These are phyloP conservation scores for Thalassophryne amazonica DNA, from an alignment of 2,797 vertebrate species.

Conservation along the genomic window DNA sequence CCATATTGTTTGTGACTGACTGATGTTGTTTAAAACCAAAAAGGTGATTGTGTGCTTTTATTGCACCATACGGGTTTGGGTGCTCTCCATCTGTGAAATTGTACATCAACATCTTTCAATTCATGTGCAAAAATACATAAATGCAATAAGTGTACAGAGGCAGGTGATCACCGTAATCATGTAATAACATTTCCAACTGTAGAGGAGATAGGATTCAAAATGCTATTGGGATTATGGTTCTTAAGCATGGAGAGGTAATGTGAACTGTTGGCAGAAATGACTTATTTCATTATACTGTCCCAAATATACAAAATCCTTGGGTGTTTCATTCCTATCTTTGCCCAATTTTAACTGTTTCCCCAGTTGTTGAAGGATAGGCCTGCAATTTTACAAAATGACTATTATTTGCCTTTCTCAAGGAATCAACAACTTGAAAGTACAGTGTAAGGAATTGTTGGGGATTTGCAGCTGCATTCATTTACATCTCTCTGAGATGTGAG, in stretches of 20 bases:
- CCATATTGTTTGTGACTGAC: slow-evolving; percentile 39
- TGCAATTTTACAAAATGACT: slow-evolving; percentile 80
- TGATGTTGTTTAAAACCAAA: slow-evolving; percentile 54
- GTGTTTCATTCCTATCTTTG: slow-evolving; percentile 58
- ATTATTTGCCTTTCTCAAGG: slow-evolving; percentile 77
- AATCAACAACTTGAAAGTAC: slow-evolving; percentile 79
- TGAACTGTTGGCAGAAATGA: slow-evolving; percentile 75
- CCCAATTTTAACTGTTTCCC: slow-evolving; percentile 70
- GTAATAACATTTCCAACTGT: slow-evolving; percentile 73
- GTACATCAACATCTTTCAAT: slow-evolving; percentile 71
- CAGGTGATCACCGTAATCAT: slow-evolving; percentile 72
- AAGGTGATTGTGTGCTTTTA: slow-evolving; percentile 58
- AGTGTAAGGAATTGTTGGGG: slow-evolving; percentile 68
- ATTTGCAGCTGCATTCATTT: slow-evolving; percentile 65
- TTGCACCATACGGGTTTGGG: slow-evolving; percentile 51
- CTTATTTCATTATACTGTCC: slow-evolving; percentile 77
- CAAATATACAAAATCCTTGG: slow-evolving; percentile 68
- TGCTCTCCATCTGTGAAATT: slow-evolving; percentile 69
- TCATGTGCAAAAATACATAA: slow-evolving; percentile 80
- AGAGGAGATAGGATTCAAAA: slow-evolving; percentile 74
- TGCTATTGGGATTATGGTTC: slow-evolving; percentile 75
- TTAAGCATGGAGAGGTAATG: slow-evolving; percentile 74
- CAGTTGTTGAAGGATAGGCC: slow-evolving; percentile 72
- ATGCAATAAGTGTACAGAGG: slow-evolving; percentile 73
- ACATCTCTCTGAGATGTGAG: slow-evolving; percentile 48